phyloP scores from a whole-genome alignment of 2,113 vertebrate genomes.

The Prolemur simus region DNA sequence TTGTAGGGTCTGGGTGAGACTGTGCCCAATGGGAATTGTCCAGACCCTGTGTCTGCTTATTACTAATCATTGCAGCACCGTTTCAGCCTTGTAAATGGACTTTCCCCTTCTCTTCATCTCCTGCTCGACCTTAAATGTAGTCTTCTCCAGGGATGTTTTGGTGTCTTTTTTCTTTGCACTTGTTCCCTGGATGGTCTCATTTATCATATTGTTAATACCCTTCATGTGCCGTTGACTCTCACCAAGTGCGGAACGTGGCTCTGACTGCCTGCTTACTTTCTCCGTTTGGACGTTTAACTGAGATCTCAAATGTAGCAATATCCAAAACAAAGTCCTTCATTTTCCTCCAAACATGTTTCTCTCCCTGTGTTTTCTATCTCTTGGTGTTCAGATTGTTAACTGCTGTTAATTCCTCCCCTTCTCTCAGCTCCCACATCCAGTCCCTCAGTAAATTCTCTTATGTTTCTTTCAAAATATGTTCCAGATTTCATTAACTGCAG shows the following conservation, averaged over 20 bases:
- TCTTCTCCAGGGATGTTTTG: neutral
- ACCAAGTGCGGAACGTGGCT: neutral
- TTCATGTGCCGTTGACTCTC: neutral
- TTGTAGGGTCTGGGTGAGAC: neutral
- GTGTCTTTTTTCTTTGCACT: neutral
- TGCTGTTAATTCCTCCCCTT: neutral
- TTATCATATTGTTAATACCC: neutral
- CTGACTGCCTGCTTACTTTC: neutral
- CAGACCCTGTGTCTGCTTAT: neutral
- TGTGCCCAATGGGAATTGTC: rapidly evolving
- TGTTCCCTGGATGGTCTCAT: neutral
- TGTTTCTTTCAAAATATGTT: neutral
- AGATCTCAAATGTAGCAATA: neutral
- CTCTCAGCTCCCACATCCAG: neutral
- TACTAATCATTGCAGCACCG: neutral
- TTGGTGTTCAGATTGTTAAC: neutral
- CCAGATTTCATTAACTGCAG: neutral
- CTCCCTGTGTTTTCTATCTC: neutral
- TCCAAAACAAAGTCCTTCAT: neutral
- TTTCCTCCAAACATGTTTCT: neutral
- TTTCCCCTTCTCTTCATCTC: neutral
- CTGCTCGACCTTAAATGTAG: neutral
- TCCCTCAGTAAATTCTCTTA: neutral
- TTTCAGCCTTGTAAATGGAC: neutral
- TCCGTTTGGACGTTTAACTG: neutral